Evolutionary conservation across 2,797 vertebrate genomes (phyloP).

Genomic region (Spinus pinus): DNA sequence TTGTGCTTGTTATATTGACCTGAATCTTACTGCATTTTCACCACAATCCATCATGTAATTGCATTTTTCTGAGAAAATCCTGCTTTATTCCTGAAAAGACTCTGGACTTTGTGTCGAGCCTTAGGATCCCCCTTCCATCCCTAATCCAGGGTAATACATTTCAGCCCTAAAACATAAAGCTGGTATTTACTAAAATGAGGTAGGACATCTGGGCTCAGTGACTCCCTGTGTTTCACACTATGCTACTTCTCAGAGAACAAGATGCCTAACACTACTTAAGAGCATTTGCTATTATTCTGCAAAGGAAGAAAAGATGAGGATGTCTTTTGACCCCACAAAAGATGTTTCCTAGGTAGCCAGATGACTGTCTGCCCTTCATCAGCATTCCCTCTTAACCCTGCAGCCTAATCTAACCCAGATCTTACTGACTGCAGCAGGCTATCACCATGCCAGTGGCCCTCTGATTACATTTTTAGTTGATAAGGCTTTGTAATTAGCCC

Average conservation of each 20-base stretch:
- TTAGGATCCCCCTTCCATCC: not conserved
- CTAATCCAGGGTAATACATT: not conserved
- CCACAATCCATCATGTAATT: not conserved
- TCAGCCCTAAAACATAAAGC: not conserved
- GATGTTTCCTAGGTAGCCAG: not conserved
- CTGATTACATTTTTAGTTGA: slow-evolving; percentile 36
- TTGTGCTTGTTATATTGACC: not conserved
- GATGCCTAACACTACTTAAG: not conserved
- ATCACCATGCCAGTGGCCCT: not conserved
- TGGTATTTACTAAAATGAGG: not conserved
- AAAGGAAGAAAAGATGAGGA: not conserved
- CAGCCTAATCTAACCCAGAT: slow-evolving; percentile 21
- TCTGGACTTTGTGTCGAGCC: not conserved
- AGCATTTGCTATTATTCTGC: not conserved
- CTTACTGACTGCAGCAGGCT: not conserved
- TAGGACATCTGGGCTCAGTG: not conserved
- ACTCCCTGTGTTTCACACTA: not conserved
- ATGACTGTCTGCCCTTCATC: not conserved
- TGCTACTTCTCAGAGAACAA: not conserved
- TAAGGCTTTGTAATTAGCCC: slow-evolving; percentile 56
- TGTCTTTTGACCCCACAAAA: not conserved
- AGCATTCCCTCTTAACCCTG: slow-evolving; percentile 23
- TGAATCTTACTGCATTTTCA: not conserved
- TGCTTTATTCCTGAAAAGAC: not conserved
- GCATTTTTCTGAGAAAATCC: not conserved